Conservation (phyloP, 53 echinoderm and acorn worm species). For the Echinarachnius parma region DNA sequence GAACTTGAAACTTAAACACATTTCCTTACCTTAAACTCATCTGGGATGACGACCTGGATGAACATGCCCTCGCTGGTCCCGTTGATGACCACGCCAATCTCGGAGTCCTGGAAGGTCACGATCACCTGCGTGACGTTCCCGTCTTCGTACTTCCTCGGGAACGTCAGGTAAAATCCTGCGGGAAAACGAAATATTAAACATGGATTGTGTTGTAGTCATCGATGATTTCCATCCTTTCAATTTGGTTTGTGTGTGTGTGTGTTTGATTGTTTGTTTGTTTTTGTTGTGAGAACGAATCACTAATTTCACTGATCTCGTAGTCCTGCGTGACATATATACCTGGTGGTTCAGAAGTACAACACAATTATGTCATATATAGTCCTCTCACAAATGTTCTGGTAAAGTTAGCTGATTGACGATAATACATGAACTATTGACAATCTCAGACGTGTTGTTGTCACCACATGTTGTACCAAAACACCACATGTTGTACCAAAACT, state of each 20-base stretch:
- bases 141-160: constrained; percentile 67
- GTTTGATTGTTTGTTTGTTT: too few relatives aligned
- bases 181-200: background rate
- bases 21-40: constrained; percentile 58
- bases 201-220: too few relatives aligned
- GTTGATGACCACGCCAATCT: constrained; percentile 76
- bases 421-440: too few relatives aligned
- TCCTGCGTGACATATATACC: too few relatives aligned
- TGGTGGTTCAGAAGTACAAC: background rate
- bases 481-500: too few relatives aligned
- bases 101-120: constrained; percentile 66
- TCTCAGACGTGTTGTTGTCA: too few relatives aligned
- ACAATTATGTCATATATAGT: background rate
- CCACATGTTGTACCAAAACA: too few relatives aligned
- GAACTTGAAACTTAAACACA: background rate
- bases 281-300: too few relatives aligned
- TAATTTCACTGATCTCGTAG: background rate
- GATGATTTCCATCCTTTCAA: too few relatives aligned
- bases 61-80: constrained; percentile 71
- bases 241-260: too few relatives aligned
- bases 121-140: constrained; percentile 79
- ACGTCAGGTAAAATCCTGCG: constrained; percentile 67
- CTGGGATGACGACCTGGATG: constrained; percentile 69
- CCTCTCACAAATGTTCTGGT: too few relatives aligned
- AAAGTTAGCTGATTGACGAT: too few relatives aligned